A percentile compares a stretch with the other conserved stretches of the same genome.
Conservation (phyloP, 2,113 vertebrate genomes). For the Aldabrachelys gigantea region DNA sequence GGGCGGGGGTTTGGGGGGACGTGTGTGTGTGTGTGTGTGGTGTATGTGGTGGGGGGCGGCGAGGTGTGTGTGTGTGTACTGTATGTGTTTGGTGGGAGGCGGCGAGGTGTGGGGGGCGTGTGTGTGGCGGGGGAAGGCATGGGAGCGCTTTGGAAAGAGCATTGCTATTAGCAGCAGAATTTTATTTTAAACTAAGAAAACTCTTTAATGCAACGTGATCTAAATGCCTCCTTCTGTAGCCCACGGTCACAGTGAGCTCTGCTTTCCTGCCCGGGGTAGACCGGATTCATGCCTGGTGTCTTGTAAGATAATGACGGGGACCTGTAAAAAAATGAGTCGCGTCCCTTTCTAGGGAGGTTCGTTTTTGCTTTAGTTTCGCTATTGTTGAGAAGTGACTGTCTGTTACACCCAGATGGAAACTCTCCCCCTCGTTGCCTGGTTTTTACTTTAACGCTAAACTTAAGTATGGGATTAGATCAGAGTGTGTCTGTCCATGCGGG, state of each 20-base stretch:
- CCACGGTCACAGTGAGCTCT: neutral
- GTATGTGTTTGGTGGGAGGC: too few relatives aligned
- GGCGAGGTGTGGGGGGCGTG: neutral
- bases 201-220: accelerated
- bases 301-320: neutral
- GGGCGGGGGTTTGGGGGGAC: neutral
- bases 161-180: neutral
- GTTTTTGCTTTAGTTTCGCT: neutral
- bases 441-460: neutral
- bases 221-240: neutral
- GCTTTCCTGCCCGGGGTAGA: neutral
- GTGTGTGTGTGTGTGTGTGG: too few relatives aligned
- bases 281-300: too few relatives aligned
- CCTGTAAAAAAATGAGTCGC: accelerated
- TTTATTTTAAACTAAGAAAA: neutral
- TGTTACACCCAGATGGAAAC: neutral
- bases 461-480: neutral
- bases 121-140: neutral
- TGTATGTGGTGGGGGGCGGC: too few relatives aligned
- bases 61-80: neutral
- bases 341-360: neutral
- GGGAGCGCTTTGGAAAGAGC: neutral
- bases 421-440: neutral
- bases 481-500: slow-evolving; percentile 45
- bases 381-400: neutral